Evolutionary conservation across 2,113 vertebrate genomes (phyloP), one percentile per base, ranked within the genome.

Genomic region (Cygnus buccinator): DNA sequence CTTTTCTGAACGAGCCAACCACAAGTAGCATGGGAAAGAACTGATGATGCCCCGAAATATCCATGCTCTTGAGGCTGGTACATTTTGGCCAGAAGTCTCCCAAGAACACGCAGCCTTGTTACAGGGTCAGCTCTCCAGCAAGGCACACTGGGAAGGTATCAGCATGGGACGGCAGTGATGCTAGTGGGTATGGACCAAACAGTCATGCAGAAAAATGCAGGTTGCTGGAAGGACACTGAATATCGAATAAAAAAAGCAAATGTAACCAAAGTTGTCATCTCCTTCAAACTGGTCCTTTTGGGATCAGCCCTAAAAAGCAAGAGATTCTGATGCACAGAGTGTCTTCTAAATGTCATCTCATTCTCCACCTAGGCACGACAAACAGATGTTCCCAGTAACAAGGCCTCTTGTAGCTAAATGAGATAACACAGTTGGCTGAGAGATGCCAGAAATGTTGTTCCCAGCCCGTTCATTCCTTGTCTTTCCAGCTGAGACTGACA

Each of bases 401-500:
- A 48, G 22, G 29, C 35, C 35, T 82, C 77, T 84, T 95, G 29
- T 57, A 91, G 33, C 62, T 95, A 92, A 92, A 94, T 31, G 62
- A 94, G 84, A 35, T 65, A 95, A 92, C 58, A 75, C 0, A 3
- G 61, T 65, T 37, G 54, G 43, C 39, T 91, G 39, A 91, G 50
- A 86, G 59, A 75, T 89, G 87, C 61, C 65, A 84, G 92, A 94
- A 95, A 78, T 81, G 35, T 43, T 74, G 63, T 72, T 94, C 57
- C 46, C 46, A 87, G 43, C 93, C 76, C 73, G 61, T 66, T 84
- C 79, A 63, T 89, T 95, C 86, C 65, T 87, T 92, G 46, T 68
- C 90, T 94, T 84, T 87, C 80, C 76, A 14, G 2, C 37, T 89
- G 46, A 94, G 66, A 70, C 39, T 89, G 84, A 89, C 96, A 95